Evolutionary conservation across 2,888 invertebrate genomes (phyloP).

Genomic region (Clitarchus hookeri): DNA sequence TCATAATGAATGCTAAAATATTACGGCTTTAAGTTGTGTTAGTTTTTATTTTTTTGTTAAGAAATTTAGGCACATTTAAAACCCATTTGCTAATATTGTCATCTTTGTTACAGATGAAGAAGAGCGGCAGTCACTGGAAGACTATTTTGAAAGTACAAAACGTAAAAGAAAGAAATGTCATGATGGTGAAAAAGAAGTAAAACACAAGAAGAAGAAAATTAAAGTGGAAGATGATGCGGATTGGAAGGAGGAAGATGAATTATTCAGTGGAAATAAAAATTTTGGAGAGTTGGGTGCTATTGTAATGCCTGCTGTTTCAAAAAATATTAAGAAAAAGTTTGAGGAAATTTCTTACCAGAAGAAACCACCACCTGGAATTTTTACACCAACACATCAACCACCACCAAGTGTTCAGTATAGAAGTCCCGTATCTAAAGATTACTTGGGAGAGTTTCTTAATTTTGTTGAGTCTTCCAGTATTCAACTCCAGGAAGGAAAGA

Average conservation of each 20-base stretch:
- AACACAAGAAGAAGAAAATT: conserved; percentile 5
- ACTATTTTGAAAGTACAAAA: background rate
- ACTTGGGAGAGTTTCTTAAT: conserved; percentile 7
- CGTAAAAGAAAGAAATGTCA: background rate
- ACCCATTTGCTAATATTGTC: no score
- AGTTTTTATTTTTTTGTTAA: no score
- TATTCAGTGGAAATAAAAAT: background rate
- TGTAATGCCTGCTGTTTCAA: background rate
- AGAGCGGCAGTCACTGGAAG: background rate
- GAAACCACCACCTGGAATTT: background rate
- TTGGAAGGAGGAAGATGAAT: background rate
- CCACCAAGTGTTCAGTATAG: background rate
- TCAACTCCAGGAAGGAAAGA: background rate
- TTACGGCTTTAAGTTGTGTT: no score
- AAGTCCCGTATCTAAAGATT: background rate
- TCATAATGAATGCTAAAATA: no score
- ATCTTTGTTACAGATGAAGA: background rate
- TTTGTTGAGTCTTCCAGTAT: background rate
- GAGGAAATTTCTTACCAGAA: background rate
- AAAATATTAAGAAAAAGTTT: background rate
- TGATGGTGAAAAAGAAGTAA: background rate
- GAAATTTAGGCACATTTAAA: no score
- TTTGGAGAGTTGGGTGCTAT: background rate
- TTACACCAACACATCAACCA: background rate
- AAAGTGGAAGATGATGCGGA: background rate